Conservation (phyloP, 2,113 vertebrate genomes). For the Nibea albiflora region DNA sequence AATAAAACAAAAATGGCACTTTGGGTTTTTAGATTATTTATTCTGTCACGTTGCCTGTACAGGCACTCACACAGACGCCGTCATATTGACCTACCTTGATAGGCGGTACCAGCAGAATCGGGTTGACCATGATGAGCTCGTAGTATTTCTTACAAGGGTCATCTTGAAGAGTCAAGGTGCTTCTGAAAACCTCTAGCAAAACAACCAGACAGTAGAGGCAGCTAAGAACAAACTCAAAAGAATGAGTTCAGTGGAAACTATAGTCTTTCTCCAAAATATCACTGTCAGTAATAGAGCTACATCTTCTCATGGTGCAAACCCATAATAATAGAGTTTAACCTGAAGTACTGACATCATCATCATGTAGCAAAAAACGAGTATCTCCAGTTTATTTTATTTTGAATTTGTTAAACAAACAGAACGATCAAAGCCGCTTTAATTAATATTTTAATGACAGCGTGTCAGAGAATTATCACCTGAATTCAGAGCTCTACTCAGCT, state of each 20-base stretch:
- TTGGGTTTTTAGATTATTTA: neutral
- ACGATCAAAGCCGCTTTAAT: no score
- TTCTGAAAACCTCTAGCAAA: constrained; percentile 88
- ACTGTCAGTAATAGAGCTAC: neutral
- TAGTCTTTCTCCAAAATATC: neutral
- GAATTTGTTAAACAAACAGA: no score
- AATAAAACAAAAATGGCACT: neutral
- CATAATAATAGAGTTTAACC: no score
- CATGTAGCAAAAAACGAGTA: no score
- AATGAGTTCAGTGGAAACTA: neutral
- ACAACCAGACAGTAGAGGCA: neutral
- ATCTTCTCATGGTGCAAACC: no score
- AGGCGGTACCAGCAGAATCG: constrained; percentile 91
- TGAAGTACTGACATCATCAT: no score
- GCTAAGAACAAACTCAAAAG: neutral
- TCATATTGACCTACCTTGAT: constrained; percentile 85
- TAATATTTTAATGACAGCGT: no score
- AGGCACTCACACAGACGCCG: neutral
- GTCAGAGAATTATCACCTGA: no score
- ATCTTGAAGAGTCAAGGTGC: constrained; percentile 87
- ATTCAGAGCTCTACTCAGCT: no score
- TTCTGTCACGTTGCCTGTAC: neutral
- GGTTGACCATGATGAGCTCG: constrained; percentile 90
- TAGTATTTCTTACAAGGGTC: constrained; percentile 94
- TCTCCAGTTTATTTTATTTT: no score